These are phyloP conservation scores for Frankliniella intonsa DNA, from an alignment of 2,888 invertebrate genomes.

Conservation along the genomic window DNA sequence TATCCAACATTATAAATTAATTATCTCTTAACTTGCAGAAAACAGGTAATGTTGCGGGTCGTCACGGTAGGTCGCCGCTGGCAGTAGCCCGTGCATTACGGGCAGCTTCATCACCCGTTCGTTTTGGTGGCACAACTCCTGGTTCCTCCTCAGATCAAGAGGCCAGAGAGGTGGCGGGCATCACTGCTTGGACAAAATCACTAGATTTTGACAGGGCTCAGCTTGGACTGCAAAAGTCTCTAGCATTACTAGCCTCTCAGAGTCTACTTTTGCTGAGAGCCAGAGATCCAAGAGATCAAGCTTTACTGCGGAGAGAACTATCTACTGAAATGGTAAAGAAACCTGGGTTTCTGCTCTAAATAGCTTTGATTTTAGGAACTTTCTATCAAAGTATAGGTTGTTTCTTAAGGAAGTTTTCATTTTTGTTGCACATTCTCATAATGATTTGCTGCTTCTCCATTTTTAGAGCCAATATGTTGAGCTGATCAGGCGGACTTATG, in stretches of 20 bases:
- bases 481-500: neutral
- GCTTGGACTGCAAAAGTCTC: neutral
- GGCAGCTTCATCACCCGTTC: neutral
- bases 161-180: neutral
- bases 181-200: conserved; percentile 1
- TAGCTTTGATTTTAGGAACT: neutral
- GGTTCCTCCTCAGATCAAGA: neutral
- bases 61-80: neutral
- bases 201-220: neutral
- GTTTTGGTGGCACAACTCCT: neutral
- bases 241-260: neutral
- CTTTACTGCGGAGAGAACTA: neutral
- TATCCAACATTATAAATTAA: neutral
- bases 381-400: neutral
- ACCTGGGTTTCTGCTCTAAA: neutral
- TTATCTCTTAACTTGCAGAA: neutral
- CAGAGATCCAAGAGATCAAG: neutral
- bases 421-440: neutral
- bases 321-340: conserved; percentile 3
- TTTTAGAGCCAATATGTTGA: conserved; percentile 1
- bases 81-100: neutral
- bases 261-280: neutral
- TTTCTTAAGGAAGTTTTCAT: neutral
- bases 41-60: neutral
- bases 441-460: neutral